These are phyloP conservation scores for Prosapia bicincta DNA, from an alignment of 2,888 invertebrate genomes.

Conservation along the genomic window DNA sequence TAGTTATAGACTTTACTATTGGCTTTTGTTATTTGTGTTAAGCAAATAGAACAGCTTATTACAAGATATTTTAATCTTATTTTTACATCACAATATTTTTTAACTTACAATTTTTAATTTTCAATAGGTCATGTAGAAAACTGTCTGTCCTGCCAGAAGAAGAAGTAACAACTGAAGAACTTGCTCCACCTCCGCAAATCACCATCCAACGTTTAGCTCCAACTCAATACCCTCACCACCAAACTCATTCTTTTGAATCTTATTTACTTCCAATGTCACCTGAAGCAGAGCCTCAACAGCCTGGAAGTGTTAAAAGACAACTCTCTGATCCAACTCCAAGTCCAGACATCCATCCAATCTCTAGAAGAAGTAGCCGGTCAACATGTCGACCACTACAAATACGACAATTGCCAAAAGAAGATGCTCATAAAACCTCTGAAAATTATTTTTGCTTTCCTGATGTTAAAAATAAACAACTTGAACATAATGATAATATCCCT, in stretches of 20 bases:
- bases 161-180: slow-evolving; percentile 23
- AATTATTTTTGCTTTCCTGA: slow-evolving; percentile 25
- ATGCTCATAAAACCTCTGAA: not conserved
- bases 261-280: slow-evolving; percentile 31
- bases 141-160: slow-evolving; percentile 38
- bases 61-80: no score
- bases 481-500: not conserved
- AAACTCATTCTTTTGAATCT: slow-evolving; percentile 37
- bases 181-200: not conserved
- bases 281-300: not conserved
- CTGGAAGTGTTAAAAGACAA: slow-evolving; percentile 31
- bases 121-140: slow-evolving; percentile 37
- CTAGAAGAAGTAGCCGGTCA: slow-evolving; percentile 26
- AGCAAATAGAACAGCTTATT: no score
- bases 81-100: no score
- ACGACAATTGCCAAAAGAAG: slow-evolving; percentile 13
- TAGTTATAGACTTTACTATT: no score
- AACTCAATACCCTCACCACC: slow-evolving; percentile 30
- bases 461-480: not conserved
- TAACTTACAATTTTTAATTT: no score
- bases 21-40: no score
- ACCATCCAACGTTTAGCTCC: slow-evolving; percentile 25
- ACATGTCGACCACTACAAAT: slow-evolving; percentile 36
- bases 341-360: slow-evolving; percentile 9
- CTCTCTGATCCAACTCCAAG: slow-evolving; percentile 36